Evolutionary conservation across 2,797 vertebrate genomes (phyloP).

Genomic region (Muscicapa comitata): DNA sequence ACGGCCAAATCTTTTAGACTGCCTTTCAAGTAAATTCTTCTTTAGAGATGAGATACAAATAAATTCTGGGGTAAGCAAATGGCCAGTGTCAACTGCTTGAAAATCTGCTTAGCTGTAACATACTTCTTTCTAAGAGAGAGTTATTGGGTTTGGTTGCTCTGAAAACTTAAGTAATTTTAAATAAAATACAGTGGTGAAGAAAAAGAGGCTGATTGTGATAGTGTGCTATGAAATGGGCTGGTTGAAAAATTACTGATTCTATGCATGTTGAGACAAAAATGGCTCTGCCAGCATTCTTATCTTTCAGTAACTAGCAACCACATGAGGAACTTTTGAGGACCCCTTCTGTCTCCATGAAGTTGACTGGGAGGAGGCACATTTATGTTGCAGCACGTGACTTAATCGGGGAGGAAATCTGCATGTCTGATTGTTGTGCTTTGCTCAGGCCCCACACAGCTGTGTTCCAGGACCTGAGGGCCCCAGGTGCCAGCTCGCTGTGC

Average conservation of each 20-base stretch:
- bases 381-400: background rate
- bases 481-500: background rate
- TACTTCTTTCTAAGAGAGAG: background rate
- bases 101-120: background rate
- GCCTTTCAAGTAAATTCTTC: background rate
- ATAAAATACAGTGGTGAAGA: background rate
- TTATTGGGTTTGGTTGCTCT: background rate
- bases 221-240: background rate
- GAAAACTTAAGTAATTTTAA: background rate
- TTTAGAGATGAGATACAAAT: background rate
- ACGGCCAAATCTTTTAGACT: background rate
- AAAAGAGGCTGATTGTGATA: background rate
- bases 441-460: rapidly evolving
- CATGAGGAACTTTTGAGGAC: background rate
- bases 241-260: background rate
- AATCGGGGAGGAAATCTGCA: background rate
- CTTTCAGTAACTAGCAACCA: background rate
- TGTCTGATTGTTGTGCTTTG: background rate
- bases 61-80: background rate
- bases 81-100: background rate
- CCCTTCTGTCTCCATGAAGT: background rate
- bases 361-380: background rate
- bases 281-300: background rate
- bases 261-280: background rate
- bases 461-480: background rate